Base-by-base conservation (phyloP, 2,888 invertebrate species). In the Cephus spinipes region DNA sequence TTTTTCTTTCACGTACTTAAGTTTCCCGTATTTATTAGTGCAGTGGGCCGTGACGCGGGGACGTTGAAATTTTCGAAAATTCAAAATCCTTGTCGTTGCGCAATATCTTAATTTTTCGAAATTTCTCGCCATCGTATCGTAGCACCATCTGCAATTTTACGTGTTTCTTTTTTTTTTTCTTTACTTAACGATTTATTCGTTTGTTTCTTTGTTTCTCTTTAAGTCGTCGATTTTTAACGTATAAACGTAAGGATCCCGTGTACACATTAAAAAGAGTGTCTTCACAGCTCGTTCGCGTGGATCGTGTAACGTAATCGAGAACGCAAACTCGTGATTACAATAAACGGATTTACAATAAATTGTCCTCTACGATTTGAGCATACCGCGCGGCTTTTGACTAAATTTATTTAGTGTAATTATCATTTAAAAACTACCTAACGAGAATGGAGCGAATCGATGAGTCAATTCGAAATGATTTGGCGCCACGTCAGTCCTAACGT, bases 291-390 rank as follows among this genome's bases (percentile, higher is more conserved):
- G 31, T 73, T 23, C n/a, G 68, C 40, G 40, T 36, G 12, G 36
- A 12, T 4, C 36, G 12, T 4, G 36, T 40, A 40, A 40, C 40
- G 40, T 4, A 15, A 40, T 15, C 15, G 40, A 23, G 23, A 55
- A 55, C 55, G 55, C 6, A 55, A 23, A 55, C 4, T 23, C 55
- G 23, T 55, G 55, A 71, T 71, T 73, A 73, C 73, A 33, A 73
- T 76, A 76, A n/a, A 34, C 73, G 73, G 69, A 40, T 68, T 73
- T 71, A 73, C 32, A 76, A 33, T 76, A 76, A 77, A 77, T 69
- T 77, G 68, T 77, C 74, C 73, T 68, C 74, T 77, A 78, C 55
- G 81, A 81, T 90, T 90, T 90, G 90, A 90, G 90, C 90, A 90
- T 90, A 87, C 83, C 84, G 83, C 87, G 89, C 88, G 90, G 89